Evolutionary conservation across 2,888 invertebrate genomes (phyloP).

Genomic region (Amphiduros pacificus): DNA sequence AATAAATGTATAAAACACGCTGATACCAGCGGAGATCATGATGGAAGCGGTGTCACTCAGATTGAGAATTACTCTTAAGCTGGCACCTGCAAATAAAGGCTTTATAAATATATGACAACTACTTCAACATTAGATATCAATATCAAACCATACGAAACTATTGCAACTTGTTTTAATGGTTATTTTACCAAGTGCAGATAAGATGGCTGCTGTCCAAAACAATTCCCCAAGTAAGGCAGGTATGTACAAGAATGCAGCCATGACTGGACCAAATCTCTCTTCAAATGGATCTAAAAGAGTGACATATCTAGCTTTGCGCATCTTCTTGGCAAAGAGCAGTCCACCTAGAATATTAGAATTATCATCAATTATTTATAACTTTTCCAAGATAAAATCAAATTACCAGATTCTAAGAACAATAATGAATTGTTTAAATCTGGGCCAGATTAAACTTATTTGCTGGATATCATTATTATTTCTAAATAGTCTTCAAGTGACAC

Average conservation of each 20-base stretch:
- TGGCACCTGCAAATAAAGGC: constrained; percentile 34
- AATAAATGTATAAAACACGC: constrained; percentile 41
- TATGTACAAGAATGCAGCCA: constrained; percentile 46
- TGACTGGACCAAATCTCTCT: constrained; percentile 41
- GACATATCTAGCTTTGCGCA: constrained; percentile 43
- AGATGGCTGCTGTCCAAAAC: constrained; percentile 53
- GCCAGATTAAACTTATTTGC: too few species aligned
- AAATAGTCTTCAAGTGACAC: too few species aligned
- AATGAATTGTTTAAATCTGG: too few species aligned
- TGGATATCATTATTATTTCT: too few species aligned
- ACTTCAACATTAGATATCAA: too few species aligned
- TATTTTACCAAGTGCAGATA: constrained; percentile 45
- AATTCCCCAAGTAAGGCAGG: constrained; percentile 49
- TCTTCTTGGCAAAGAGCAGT: constrained; percentile 43
- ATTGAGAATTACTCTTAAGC: constrained; percentile 38
- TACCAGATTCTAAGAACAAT: too few species aligned
- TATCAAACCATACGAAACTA: too few species aligned
- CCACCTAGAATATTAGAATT: constrained; percentile 38
- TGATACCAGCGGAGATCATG: constrained; percentile 41
- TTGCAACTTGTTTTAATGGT: not conserved
- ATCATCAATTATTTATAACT: too few species aligned
- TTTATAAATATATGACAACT: too few species aligned
- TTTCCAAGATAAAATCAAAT: too few species aligned
- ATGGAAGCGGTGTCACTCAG: constrained; percentile 35
- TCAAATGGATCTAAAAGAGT: constrained; percentile 54